Evolutionary conservation across 2,113 vertebrate species (phyloP).

Genomic region (Platichthys flesus): DNA sequence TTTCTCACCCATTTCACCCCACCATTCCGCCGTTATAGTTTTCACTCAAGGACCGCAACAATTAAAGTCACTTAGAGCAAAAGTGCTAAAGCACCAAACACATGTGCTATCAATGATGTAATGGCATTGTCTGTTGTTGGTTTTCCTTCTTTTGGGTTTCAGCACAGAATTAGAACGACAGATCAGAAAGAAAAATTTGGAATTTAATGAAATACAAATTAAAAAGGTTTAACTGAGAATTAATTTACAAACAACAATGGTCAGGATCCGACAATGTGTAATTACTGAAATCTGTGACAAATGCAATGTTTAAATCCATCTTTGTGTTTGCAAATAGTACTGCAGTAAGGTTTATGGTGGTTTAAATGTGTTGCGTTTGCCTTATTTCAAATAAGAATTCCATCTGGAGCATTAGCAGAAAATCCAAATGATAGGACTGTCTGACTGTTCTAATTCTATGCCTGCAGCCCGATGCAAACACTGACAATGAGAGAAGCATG

Average conservation of each 20-base stretch:
- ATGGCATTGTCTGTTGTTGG: constrained; percentile 26
- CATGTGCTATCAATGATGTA: constrained; percentile 37
- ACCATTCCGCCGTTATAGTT: constrained; percentile 34
- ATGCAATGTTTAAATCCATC: not conserved
- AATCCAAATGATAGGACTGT: not conserved
- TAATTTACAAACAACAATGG: not conserved
- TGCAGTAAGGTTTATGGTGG: not conserved
- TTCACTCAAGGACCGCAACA: constrained; percentile 10
- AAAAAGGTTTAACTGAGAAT: not conserved
- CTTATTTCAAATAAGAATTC: constrained; percentile 3
- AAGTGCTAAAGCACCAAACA: constrained; percentile 55
- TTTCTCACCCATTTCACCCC: not conserved
- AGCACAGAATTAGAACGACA: constrained; percentile 64
- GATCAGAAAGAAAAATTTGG: constrained; percentile 26
- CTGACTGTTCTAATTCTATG: constrained; percentile 49
- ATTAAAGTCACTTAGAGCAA: constrained; percentile 24
- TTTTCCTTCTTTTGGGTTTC: constrained; percentile 5
- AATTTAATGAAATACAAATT: not conserved
- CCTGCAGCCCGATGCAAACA: constrained; percentile 40
- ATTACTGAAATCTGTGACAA: not conserved
- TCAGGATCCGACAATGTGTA: not conserved
- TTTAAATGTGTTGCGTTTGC: not conserved
- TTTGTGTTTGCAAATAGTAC: not conserved
- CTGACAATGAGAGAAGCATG: constrained; percentile 53
- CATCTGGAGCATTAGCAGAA: not conserved